phyloP scores from a whole-genome alignment of 1,140 invertebrate genomes.

The Pseudobourletiella spinata region DNA sequence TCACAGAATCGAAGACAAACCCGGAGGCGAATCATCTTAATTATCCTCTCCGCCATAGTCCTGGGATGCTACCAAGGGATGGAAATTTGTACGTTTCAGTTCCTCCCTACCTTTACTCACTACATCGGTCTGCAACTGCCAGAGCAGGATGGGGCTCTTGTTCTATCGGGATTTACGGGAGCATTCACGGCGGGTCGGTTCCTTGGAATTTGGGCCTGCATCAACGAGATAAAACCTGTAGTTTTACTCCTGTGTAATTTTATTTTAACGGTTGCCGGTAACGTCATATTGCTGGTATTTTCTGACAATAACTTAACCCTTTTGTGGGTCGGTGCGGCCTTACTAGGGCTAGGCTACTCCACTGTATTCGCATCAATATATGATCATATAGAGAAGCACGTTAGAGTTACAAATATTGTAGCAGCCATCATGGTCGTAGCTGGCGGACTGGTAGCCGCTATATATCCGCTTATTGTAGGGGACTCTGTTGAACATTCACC shows the following conservation, averaged over 20 bases:
- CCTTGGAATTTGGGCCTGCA: not conserved
- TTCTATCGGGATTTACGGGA: constrained; percentile 10
- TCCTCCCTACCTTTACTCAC: constrained; percentile 21
- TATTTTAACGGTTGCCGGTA: not conserved
- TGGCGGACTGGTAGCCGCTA: constrained; percentile 3
- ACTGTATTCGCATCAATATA: constrained; percentile 13
- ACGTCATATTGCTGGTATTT: not conserved
- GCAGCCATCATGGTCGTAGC: constrained; percentile 7
- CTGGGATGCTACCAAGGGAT: constrained; percentile 11
- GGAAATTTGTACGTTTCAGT: constrained; percentile 19
- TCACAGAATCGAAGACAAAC: too few species aligned
- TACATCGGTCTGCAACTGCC: constrained; percentile 4
- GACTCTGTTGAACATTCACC: constrained; percentile 4
- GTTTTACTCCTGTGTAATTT: constrained; percentile 7
- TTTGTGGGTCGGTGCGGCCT: not conserved
- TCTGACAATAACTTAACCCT: not conserved
- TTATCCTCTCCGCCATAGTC: not conserved
- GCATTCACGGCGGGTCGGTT: constrained; percentile 13
- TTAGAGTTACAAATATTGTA: constrained; percentile 15
- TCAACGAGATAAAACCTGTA: not conserved
- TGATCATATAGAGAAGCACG: constrained; percentile 16
- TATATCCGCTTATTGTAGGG: constrained; percentile 18
- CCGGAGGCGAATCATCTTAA: not conserved
- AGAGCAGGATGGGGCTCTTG: constrained; percentile 2
- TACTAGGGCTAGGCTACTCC: constrained; percentile 17